Evolutionary conservation across 2,888 invertebrate species (phyloP).

Genomic region (Camponotus fellah): DNA sequence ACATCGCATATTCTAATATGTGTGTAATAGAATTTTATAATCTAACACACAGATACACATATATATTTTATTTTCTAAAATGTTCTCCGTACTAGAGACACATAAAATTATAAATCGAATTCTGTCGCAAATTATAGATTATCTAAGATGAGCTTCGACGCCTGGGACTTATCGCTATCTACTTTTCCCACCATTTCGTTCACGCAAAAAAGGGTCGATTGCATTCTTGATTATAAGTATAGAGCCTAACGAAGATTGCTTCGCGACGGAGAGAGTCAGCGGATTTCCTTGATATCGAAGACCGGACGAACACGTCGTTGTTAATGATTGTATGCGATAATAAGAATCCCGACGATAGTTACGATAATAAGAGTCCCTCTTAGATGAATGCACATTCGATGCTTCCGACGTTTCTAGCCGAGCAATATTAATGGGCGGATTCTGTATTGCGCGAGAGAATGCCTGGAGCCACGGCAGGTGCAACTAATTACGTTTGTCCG

Average conservation of each 20-base stretch:
- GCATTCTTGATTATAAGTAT: neutral
- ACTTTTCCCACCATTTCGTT: neutral
- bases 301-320: neutral
- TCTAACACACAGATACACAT: no score
- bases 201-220: neutral
- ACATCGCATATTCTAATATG: no score
- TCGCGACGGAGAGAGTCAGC: neutral
- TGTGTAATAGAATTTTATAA: no score
- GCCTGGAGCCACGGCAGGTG: conserved; percentile 62
- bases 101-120: neutral
- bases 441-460: conserved; percentile 43
- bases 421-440: conserved; percentile 57
- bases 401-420: conserved; percentile 46
- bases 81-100: neutral
- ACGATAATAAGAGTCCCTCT: conserved; percentile 56
- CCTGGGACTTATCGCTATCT: neutral
- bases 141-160: neutral
- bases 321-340: conserved; percentile 49
- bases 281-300: conserved; percentile 39
- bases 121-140: neutral
- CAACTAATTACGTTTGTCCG: conserved; percentile 59
- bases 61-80: neutral
- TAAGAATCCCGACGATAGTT: conserved; percentile 46
- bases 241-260: neutral
- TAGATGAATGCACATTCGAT: conserved; percentile 25